Base-by-base conservation (phyloP, 1,140 invertebrate genomes). In the Ganaspis sp. region DNA sequence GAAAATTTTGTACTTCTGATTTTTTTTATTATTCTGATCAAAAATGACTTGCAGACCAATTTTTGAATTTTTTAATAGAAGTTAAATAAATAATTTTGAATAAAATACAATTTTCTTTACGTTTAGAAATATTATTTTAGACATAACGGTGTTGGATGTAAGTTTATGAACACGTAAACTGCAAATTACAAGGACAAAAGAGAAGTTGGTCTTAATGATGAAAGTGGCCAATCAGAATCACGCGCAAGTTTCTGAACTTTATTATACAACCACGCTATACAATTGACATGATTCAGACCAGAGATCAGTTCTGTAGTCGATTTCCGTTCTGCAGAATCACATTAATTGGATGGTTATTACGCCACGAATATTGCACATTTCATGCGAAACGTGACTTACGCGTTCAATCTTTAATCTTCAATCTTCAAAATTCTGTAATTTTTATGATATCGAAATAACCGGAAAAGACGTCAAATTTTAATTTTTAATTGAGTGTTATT, bases 271-370 rank as follows among this genome's bases (percentile, higher is more conserved):
- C 26, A 15, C 1, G 23, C 23, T 64, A 26, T 64, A 64, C 58
- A 64, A 64, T 64, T 29, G 58, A 64, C 58, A 64, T 64, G 58
- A 64, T 64, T 64, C 23, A 64, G 58, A 29, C 21, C 58, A 26
- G 58, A 15, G 58, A 64, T 21, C 15, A 29, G 23, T 11, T 34
- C 58, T 64, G 58, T 64, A 64, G 58, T 64, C 58, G 58, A 64
- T 64, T 64, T 64, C 58, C 58, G 58, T 64, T 29, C 58, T 15
- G 15, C 12, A 64, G 58, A 64, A 64, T 64, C 58, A 29, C 58
- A 12, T 23, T 64, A 64, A 64, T 64, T 64, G 58, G 58, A 8
- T 64, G 58, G 58, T 64, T 64, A 64, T 64, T 64, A 64, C 58
- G 26, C 21, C 58, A 26, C 26, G 23, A 64, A 64, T 64, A 64